These are phyloP conservation scores for Abrostola triplasia DNA, from an alignment of 2,888 invertebrate species.

Conservation along the genomic window DNA sequence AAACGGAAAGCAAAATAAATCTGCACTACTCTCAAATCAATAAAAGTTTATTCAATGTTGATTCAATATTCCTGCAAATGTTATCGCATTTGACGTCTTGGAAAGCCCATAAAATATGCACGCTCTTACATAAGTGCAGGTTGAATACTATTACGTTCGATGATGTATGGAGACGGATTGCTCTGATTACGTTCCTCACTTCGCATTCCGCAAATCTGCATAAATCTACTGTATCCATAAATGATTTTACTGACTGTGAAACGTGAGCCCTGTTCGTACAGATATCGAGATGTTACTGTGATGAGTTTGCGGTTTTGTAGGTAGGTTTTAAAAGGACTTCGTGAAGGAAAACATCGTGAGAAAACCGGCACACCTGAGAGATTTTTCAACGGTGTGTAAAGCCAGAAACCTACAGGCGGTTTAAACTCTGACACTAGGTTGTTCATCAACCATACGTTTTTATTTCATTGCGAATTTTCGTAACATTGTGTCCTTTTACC, in stretches of 20 bases:
- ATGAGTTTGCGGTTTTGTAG: background rate
- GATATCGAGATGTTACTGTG: background rate
- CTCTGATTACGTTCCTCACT: constrained; percentile 25
- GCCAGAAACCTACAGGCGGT: too few species aligned
- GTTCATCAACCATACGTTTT: too few species aligned
- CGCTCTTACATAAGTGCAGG: constrained; percentile 41
- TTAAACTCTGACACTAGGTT: too few species aligned
- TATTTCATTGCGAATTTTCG: too few species aligned
- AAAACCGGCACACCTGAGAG: too few species aligned
- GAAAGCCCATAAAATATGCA: constrained; percentile 41
- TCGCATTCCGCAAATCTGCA: constrained; percentile 17
- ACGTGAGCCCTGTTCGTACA: background rate
- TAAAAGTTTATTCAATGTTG: constrained; percentile 9
- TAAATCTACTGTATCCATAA: constrained; percentile 7
- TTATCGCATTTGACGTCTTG: constrained; percentile 35
- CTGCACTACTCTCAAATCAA: constrained; percentile 10
- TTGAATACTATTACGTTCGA: constrained; percentile 33
- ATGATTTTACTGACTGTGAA: background rate
- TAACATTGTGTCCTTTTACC: too few species aligned
- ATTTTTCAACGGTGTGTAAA: too few species aligned
- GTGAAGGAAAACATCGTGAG: too few species aligned
- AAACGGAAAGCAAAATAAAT: background rate
- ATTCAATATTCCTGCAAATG: constrained; percentile 32
- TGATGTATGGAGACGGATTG: constrained; percentile 40
- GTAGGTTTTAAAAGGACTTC: too few species aligned